Evolutionary conservation across 2,888 invertebrate species (phyloP).

Genomic region (Cosmia trapezina): DNA sequence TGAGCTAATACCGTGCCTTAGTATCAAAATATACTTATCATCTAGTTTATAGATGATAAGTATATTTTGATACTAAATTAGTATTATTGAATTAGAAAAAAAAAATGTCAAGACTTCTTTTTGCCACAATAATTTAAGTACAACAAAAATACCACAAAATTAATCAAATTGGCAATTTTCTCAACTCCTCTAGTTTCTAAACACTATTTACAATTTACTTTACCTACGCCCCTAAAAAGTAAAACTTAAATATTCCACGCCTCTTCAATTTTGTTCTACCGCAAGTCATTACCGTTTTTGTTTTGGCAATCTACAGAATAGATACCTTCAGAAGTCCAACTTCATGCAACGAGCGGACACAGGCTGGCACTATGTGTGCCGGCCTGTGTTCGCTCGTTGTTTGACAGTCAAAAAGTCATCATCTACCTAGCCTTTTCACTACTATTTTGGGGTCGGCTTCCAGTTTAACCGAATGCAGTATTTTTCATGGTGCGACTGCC

Average conservation of each 20-base stretch:
- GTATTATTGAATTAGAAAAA: no score
- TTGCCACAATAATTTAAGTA: background rate
- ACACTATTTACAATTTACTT: constrained; percentile 27
- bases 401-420: background rate
- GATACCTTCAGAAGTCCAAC: background rate
- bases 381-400: no score
- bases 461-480: background rate
- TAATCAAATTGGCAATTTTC: background rate
- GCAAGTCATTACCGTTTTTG: constrained; percentile 62
- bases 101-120: no score
- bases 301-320: constrained; percentile 14
- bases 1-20: no score
- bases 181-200: background rate
- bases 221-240: constrained; percentile 8
- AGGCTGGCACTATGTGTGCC: no score
- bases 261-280: constrained; percentile 49
- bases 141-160: background rate
- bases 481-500: background rate
- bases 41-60: no score
- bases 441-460: background rate
- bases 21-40: no score
- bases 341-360: background rate
- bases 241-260: constrained; percentile 53
- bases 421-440: background rate
- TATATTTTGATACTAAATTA: no score